A percentile compares a stretch with the other conserved stretches of the same genome.
Evolutionary conservation across 2,797 vertebrate species (phyloP).

Genomic region (Hyperoplus immaculatus): DNA sequence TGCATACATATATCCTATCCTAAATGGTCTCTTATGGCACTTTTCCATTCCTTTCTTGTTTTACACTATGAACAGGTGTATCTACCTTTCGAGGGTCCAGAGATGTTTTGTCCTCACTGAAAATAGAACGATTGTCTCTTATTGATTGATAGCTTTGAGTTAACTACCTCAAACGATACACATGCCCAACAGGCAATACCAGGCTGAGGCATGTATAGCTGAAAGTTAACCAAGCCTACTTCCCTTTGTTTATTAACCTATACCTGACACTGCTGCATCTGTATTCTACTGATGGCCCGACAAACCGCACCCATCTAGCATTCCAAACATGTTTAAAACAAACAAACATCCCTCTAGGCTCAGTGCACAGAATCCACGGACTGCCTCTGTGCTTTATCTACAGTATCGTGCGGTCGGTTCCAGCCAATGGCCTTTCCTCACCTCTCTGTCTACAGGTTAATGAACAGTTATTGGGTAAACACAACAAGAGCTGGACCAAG

Average conservation of each 20-base stretch:
- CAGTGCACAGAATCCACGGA: conserved; percentile 19
- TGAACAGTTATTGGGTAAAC: conserved; percentile 63
- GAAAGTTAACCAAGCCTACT: background rate
- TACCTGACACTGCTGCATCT: background rate
- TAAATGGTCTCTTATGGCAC: background rate
- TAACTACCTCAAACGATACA: background rate
- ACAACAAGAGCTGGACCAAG: conserved; percentile 5
- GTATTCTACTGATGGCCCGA: background rate
- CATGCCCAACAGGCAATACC: background rate
- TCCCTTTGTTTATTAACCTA: background rate
- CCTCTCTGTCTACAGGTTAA: conserved; percentile 56
- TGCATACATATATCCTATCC: background rate
- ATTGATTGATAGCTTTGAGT: background rate
- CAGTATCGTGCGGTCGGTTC: conserved; percentile 37
- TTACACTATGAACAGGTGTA: too few species aligned
- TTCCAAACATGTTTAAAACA: conserved; percentile 16
- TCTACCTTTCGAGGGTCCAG: background rate
- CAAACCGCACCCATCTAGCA: background rate
- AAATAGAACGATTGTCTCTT: background rate
- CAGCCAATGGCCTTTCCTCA: background rate
- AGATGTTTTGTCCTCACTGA: background rate
- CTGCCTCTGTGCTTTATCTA: conserved; percentile 46
- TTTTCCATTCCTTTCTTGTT: too few species aligned
- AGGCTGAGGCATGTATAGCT: background rate
- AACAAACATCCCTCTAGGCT: conserved; percentile 5